Evolutionary conservation across 2,888 invertebrate species (phyloP).

Genomic region (Drosophila setosimentum): DNA sequence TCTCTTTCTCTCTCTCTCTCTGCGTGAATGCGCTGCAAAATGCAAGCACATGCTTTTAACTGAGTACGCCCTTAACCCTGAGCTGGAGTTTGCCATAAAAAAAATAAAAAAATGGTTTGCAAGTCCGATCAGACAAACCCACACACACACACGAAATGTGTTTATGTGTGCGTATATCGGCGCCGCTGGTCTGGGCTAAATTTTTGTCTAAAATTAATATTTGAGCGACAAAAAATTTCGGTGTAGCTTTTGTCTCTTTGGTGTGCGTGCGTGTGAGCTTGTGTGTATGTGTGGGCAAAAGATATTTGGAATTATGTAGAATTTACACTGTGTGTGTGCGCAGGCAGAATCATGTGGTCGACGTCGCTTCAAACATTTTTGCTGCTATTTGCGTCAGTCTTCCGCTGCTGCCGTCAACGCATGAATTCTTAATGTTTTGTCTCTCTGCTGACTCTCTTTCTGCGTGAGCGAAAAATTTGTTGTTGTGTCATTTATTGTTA

Average conservation of each 20-base stretch:
- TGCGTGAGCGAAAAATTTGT: constrained; percentile 42
- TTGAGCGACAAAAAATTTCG: constrained; percentile 70
- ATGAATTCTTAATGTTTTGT: constrained; percentile 43
- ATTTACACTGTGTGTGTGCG: constrained; percentile 43
- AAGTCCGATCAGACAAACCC: constrained; percentile 49
- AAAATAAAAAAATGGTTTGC: constrained; percentile 16
- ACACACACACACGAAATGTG: constrained; percentile 29
- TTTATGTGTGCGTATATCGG: constrained; percentile 43
- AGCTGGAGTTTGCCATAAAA: constrained; percentile 49
- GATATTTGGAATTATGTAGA: constrained; percentile 73
- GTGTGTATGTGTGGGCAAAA: constrained; percentile 44
- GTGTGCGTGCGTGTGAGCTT: constrained; percentile 15
- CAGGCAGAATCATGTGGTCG: constrained; percentile 70
- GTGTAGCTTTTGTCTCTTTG: constrained; percentile 39
- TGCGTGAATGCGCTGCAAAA: constrained; percentile 44
- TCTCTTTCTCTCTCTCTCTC: constrained; percentile 15
- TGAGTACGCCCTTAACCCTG: constrained; percentile 69
- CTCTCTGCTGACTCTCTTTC: constrained; percentile 30
- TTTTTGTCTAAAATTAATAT: constrained; percentile 79
- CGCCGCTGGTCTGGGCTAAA: constrained; percentile 62
- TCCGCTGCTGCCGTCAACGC: constrained; percentile 31
- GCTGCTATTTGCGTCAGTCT: constrained; percentile 76
- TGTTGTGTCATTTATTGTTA: constrained; percentile 50
- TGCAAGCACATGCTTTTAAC: constrained; percentile 69
- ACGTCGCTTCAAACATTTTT: constrained; percentile 60